These are phyloP conservation scores for Tuta absoluta DNA, from an alignment of 2,888 invertebrate genomes.

Conservation along the genomic window DNA sequence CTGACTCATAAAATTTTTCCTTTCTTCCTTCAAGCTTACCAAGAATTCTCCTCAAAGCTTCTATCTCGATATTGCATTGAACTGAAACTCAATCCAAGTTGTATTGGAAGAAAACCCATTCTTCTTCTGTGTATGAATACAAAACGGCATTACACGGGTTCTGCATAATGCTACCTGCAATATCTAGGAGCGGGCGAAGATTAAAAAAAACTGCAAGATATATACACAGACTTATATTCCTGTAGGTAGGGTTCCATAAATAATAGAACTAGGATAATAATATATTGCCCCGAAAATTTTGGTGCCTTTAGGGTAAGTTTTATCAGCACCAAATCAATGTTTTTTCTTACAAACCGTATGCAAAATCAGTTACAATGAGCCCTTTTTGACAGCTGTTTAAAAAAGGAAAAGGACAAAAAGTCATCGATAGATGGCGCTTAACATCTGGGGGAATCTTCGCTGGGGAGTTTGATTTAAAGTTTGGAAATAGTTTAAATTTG, in stretches of 20 bases:
- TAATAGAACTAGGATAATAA: no score
- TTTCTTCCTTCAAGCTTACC: neutral
- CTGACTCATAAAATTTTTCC: neutral
- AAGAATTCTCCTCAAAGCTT: neutral
- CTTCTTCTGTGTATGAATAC: slow-evolving; percentile 10
- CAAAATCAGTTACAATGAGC: no score
- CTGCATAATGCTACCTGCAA: slow-evolving; percentile 17
- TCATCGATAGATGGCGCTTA: no score
- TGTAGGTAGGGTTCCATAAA: neutral
- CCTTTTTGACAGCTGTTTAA: no score
- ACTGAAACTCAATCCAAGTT: slow-evolving; percentile 11
- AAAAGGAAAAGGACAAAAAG: no score
- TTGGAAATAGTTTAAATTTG: no score
- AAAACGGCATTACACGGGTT: slow-evolving; percentile 11
- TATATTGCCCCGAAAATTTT: no score
- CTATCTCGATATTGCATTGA: neutral
- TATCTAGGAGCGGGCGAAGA: neutral
- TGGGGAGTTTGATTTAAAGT: no score
- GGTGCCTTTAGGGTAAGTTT: no score
- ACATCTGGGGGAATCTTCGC: no score
- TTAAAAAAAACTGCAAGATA: neutral
- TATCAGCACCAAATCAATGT: no score
- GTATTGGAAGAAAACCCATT: slow-evolving; percentile 4
- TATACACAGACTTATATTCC: neutral
- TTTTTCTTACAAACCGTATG: no score